Evolutionary conservation across 2,888 invertebrate species (phyloP).

Genomic region (Charanyca ferruginea): DNA sequence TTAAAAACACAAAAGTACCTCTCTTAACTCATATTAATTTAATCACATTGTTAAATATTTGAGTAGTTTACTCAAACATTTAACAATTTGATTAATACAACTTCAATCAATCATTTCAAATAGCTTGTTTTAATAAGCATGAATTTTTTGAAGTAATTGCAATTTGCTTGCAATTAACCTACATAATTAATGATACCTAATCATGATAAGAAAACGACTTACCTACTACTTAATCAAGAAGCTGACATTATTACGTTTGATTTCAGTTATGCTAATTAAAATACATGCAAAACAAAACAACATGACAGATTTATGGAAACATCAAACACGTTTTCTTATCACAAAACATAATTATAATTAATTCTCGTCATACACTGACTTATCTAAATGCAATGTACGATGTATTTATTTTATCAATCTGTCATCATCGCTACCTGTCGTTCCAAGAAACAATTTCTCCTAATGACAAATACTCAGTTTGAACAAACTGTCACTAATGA

Average conservation of each 20-base stretch:
- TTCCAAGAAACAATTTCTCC: constrained; percentile 74
- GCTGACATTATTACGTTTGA: constrained; percentile 20
- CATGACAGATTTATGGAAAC: constrained; percentile 36
- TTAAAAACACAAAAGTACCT: constrained; percentile 11
- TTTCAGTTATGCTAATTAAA: constrained; percentile 24
- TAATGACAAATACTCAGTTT: constrained; percentile 63
- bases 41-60: no score
- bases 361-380: constrained; percentile 8
- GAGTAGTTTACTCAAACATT: constrained; percentile 9
- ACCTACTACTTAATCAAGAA: neutral
- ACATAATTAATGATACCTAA: neutral
- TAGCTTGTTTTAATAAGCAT: neutral
- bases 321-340: constrained; percentile 29
- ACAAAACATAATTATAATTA: constrained; percentile 39
- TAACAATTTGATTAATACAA: constrained; percentile 13
- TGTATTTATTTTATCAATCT: constrained; percentile 28
- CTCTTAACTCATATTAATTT: constrained; percentile 2
- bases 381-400: constrained; percentile 11
- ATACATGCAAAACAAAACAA: constrained; percentile 34
- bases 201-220: neutral
- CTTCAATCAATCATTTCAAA: neutral
- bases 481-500: constrained; percentile 66
- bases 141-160: constrained; percentile 6
- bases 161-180: neutral
- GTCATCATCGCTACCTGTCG: constrained; percentile 59